Percentiles rank a stretch among this genome's conserved stretches.
These are phyloP conservation scores for Heliothis peltigera DNA, from an alignment of 2,888 invertebrate genomes.

Conservation along the genomic window DNA sequence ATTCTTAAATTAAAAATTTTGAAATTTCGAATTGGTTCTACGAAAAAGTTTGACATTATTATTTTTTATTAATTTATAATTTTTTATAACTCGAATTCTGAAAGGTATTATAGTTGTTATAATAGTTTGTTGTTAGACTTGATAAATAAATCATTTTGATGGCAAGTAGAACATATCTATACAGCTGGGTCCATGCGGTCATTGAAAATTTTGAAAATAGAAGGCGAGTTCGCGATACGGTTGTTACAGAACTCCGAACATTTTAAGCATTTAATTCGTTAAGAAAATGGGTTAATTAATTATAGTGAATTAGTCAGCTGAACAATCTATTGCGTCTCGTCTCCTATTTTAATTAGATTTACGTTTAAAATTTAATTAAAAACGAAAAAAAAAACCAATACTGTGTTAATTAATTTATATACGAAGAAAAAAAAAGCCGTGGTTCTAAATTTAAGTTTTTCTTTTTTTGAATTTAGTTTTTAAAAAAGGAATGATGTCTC, in stretches of 20 bases:
- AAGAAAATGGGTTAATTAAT: too few relatives aligned
- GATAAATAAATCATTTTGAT: constrained; percentile 39
- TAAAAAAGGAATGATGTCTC: constrained; percentile 39
- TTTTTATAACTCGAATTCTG: constrained; percentile 36
- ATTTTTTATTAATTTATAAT: constrained; percentile 1
- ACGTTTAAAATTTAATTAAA: constrained; percentile 9
- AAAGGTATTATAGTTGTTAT: constrained; percentile 45
- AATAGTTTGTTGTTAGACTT: constrained; percentile 35
- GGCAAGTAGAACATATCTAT: constrained; percentile 36
- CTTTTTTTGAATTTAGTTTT: constrained; percentile 7
- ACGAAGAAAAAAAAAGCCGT: constrained; percentile 29
- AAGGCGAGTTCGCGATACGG: constrained; percentile 17
- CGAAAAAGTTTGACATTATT: constrained; percentile 29
- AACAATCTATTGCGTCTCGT: constrained; percentile 12
- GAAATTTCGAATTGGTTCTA: not conserved
- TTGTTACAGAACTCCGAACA: constrained; percentile 7
- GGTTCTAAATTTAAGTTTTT: constrained; percentile 31
- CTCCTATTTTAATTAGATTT: constrained; percentile 21
- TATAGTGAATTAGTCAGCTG: not conserved
- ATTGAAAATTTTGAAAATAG: constrained; percentile 1
- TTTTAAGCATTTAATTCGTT: constrained; percentile 15
- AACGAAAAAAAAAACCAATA: constrained; percentile 13
- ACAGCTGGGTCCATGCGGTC: constrained; percentile 39
- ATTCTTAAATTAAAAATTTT: not conserved
- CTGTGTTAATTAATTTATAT: constrained; percentile 50